A percentile compares a stretch with the other conserved stretches of the same genome.
These are phyloP conservation scores for Pagrus major DNA, from an alignment of 2,113 vertebrate genomes.

Conservation along the genomic window DNA sequence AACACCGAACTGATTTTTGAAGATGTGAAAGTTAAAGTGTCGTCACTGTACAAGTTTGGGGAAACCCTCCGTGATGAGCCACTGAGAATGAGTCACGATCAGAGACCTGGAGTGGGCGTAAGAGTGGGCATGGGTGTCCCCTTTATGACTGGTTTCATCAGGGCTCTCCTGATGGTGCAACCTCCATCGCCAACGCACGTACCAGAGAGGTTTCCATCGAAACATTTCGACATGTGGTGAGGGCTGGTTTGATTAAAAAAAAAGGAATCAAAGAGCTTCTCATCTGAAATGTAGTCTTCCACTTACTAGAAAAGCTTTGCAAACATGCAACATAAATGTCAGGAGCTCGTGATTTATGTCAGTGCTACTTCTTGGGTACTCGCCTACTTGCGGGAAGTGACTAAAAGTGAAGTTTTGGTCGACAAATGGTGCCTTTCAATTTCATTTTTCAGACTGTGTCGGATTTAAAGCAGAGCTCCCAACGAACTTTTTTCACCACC, in stretches of 20 bases:
- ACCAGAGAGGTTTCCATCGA: slow-evolving; percentile 71
- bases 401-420: too few relatives aligned
- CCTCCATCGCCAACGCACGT: slow-evolving; percentile 59
- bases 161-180: slow-evolving; percentile 77
- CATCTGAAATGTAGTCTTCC: slow-evolving; percentile 57
- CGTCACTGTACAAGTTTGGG: slow-evolving; percentile 55
- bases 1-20: slow-evolving; percentile 21
- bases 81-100: slow-evolving; percentile 67
- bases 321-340: slow-evolving; percentile 74
- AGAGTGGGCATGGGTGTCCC: slow-evolving; percentile 78
- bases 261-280: slow-evolving; percentile 49
- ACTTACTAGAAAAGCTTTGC: slow-evolving; percentile 72
- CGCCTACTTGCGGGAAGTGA: slow-evolving; percentile 37
- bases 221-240: slow-evolving; percentile 57
- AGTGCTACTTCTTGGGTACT: slow-evolving; percentile 19
- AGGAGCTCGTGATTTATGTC: slow-evolving; percentile 66
- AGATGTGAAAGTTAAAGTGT: slow-evolving; percentile 63
- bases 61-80: slow-evolving; percentile 66
- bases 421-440: slow-evolving; percentile 44
- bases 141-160: slow-evolving; percentile 78
- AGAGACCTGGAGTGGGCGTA: slow-evolving; percentile 54
- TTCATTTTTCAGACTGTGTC: slow-evolving; percentile 21
- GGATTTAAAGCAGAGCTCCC: too few relatives aligned
- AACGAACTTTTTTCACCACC: too few relatives aligned
- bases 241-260: slow-evolving; percentile 52